Base-by-base conservation (phyloP, 2,113 vertebrate genomes). In the Thamnophis sirtalis region DNA sequence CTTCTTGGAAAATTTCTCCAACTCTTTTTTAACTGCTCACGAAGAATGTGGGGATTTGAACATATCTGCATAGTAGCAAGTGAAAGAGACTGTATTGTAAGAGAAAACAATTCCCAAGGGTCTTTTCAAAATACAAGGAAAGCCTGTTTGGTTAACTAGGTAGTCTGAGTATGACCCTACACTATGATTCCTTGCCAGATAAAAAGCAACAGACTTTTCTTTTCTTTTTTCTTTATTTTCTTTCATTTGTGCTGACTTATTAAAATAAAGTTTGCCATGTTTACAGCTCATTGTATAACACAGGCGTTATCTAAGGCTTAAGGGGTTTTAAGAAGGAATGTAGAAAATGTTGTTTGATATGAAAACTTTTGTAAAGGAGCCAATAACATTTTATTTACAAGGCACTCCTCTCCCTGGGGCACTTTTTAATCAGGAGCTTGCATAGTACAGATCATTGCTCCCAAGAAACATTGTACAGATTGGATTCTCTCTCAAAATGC, bases 181-280 rank as follows among this genome's bases (percentile, higher is more conserved):
- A 94, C 5, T 86, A 88, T 94, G 95, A 95, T 95, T 93, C 91
- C 51, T 87, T 88, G 88, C 89, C 92, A 1, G 3, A 92, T 95
- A 95, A 68, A 93, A 95, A 90, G 93, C 95, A 92, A 96, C 95
- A 89, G 91, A 87, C 1, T 87, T 93, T 96, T 92, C 94, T 95
- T 94, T 58, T 96, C 93, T 94, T 96, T 28, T 50, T n/a, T 13
- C 15, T 28, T 95, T 80, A 80, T 80, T 43, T 80, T 80, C 73
- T 80, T 73, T 10, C 21, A 9, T 73, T 17, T 95, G 21, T 95
- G 87, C 88, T 94, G 86, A 94, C 90, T 93, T 93, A 93, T 93
- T 92, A 95, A 96, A 96, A 97, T 93, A 94, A 95, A 95, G n/a
- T 89, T 88, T 95, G 80, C 91, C 92, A 89, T 93, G 50, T 92